phyloP scores from a whole-genome alignment of 2,113 vertebrate species.

The Trichechus manatus region DNA sequence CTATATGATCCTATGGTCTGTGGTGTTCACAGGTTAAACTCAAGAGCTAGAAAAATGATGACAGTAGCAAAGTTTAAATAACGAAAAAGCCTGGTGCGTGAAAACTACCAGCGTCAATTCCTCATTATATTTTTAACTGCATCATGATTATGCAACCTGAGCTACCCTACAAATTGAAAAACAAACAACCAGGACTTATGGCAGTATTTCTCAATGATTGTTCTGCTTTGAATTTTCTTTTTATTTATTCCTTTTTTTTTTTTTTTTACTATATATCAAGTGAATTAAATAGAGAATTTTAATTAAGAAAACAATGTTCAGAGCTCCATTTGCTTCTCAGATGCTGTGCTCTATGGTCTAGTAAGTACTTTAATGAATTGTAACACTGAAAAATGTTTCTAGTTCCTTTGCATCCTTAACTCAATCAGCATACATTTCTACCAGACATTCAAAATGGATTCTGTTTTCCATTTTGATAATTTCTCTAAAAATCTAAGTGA shows the following conservation, averaged over 20 bases:
- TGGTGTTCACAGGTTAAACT: slow-evolving; percentile 72
- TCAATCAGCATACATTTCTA: slow-evolving; percentile 72
- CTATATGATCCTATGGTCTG: background rate
- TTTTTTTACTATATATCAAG: slow-evolving; percentile 37
- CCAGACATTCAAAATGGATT: slow-evolving; percentile 70
- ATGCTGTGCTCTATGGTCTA: slow-evolving; percentile 62
- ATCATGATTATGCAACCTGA: slow-evolving; percentile 45
- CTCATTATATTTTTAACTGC: slow-evolving; percentile 72
- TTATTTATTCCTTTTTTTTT: slow-evolving; percentile 3
- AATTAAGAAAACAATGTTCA: slow-evolving; percentile 68
- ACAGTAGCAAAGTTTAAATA: slow-evolving; percentile 76
- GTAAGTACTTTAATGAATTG: slow-evolving; percentile 74
- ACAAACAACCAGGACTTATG: background rate
- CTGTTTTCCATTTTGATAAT: slow-evolving; percentile 47
- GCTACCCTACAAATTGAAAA: background rate
- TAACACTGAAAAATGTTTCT: slow-evolving; percentile 68
- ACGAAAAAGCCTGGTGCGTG: slow-evolving; percentile 65
- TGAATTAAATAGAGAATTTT: slow-evolving; percentile 73
- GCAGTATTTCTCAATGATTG: background rate
- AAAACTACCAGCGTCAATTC: slow-evolving; percentile 54
- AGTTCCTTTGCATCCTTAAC: slow-evolving; percentile 27
- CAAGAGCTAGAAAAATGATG: slow-evolving; percentile 80
- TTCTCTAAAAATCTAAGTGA: slow-evolving; percentile 35
- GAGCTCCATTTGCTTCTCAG: slow-evolving; percentile 45
- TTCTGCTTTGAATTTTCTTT: slow-evolving; percentile 64